Evolutionary conservation across 2,113 vertebrate species (phyloP).

Genomic region (Pachyramphus minor): DNA sequence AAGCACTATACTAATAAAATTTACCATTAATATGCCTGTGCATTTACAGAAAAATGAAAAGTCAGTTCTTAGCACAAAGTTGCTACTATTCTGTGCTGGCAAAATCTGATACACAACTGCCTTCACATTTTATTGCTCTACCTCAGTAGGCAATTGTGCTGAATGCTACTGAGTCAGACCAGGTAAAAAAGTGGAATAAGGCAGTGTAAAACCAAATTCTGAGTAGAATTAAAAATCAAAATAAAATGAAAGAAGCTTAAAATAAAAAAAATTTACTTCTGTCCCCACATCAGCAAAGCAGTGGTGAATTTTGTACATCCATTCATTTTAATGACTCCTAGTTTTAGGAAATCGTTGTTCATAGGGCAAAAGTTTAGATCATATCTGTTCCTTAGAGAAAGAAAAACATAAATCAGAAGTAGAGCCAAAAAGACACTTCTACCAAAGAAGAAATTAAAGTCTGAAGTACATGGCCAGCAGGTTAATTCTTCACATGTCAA

Average conservation of each 20-base stretch:
- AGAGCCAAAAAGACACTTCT: background rate
- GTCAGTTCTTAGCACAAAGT: background rate
- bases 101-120: background rate
- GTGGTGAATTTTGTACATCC: background rate
- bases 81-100: background rate
- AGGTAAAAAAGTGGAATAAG: background rate
- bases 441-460: background rate
- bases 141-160: background rate
- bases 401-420: background rate
- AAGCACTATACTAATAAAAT: background rate
- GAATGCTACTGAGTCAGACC: background rate
- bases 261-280: background rate
- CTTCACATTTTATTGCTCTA: background rate
- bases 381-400: background rate
- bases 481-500: background rate
- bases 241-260: background rate
- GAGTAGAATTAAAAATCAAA: background rate
- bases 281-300: background rate
- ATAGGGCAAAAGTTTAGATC: background rate
- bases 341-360: background rate
- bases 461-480: background rate
- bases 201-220: background rate
- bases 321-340: background rate
- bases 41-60: background rate
- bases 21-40: background rate